Conservation (phyloP, 2,113 vertebrate species). For the Balaenoptera acutorostrata region DNA sequence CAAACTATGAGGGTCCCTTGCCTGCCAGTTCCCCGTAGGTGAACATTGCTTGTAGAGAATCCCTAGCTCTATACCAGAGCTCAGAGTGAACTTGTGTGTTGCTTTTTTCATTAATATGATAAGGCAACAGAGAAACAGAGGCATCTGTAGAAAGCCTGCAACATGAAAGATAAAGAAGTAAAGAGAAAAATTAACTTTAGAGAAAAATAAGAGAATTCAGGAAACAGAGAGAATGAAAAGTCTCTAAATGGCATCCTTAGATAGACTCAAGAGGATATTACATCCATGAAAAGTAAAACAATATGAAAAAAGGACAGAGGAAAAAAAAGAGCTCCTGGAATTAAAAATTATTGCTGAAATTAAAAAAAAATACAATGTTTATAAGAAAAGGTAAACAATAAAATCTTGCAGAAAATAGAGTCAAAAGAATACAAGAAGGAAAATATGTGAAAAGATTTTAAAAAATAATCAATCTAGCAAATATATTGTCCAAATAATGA, state of each 20-base stretch:
- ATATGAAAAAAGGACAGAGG: neutral
- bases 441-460: neutral
- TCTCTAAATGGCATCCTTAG: neutral
- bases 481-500: neutral
- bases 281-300: neutral
- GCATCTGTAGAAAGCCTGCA: neutral
- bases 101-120: neutral
- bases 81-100: neutral
- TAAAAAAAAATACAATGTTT: neutral
- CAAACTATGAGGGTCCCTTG: neutral
- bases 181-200: neutral
- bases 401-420: neutral
- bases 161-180: neutral
- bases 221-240: neutral
- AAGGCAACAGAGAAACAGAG: neutral
- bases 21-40: neutral
- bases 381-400: neutral
- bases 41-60: neutral
- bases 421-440: neutral
- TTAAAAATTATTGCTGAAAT: neutral
- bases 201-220: neutral
- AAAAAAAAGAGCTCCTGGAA: neutral
- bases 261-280: neutral
- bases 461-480: neutral
- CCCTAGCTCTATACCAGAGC: neutral